Conservation (phyloP, 2,888 invertebrate species). For the Trissolcus japonicus region DNA sequence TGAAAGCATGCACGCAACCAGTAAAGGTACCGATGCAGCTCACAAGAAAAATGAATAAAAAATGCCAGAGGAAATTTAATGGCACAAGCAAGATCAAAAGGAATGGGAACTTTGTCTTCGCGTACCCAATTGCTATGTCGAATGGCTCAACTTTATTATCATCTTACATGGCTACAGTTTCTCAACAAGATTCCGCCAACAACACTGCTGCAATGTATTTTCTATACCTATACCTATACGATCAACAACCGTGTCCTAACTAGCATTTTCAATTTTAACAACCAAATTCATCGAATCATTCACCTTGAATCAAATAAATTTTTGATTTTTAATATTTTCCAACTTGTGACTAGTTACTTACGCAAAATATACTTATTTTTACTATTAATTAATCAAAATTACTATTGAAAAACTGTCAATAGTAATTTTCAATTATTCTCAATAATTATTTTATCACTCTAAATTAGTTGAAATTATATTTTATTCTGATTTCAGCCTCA, state of each 20-base stretch:
- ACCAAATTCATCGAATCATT: constrained; percentile 2
- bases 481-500: too few species aligned
- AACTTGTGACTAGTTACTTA: too few species aligned
- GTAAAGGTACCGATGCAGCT: constrained; percentile 51
- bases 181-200: constrained; percentile 57
- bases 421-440: too few species aligned
- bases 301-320: background rate
- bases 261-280: too few species aligned
- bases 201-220: constrained; percentile 20
- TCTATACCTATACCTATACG: too few species aligned
- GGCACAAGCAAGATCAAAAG: constrained; percentile 55
- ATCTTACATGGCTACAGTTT: constrained; percentile 56
- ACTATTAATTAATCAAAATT: too few species aligned
- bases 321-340: too few species aligned
- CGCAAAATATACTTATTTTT: too few species aligned
- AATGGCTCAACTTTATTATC: constrained; percentile 58
- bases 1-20: constrained; percentile 57
- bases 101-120: constrained; percentile 54
- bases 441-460: too few species aligned
- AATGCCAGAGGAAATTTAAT: constrained; percentile 62
- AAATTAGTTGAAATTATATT: too few species aligned
- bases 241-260: too few species aligned
- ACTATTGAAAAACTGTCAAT: too few species aligned
- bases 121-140: constrained; percentile 51
- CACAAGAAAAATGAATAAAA: constrained; percentile 52